Evolutionary conservation across 2,113 vertebrate genomes (phyloP), one percentile per base, ranked within the genome.

Genomic region (Mesoclemmys tuberculata): DNA sequence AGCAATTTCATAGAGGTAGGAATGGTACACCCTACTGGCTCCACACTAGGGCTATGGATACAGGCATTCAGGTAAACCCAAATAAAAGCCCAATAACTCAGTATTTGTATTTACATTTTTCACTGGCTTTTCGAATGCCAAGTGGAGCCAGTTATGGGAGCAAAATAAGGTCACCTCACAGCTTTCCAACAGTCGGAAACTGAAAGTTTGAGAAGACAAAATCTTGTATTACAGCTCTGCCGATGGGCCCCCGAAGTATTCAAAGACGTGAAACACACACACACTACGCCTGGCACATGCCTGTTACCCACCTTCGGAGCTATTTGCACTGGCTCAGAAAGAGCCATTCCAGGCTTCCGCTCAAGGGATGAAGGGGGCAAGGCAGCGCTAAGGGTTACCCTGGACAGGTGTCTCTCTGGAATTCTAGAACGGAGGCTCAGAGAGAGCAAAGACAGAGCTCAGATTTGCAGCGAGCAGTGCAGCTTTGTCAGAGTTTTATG

Each of bases 71-170:
- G 89, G 95, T 51, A 92, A 95, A 93, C 77, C 80, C 86, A 94
- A 96, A 96, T 96, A 97, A 97, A 61, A 97, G 93, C 88, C 97
- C 54, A 92, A 55, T 93, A 96, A 96, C 84, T 93, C 93, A 85
- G 68, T 35, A 64, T 74, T 41, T 74, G 68, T 41, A 85, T 85
- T 77, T 92, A 82, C 6, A 49, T 97, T 94, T 95, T 87, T 93
- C 48, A 90, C 93, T 5, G 90, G 58, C 87, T 96, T 94, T 48
- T 27, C 92, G 68, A 90, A 93, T n/a, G 94, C 85, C 82, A 85
- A 10, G 10, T 94, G 88, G 74, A 92, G 88, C 93, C 93, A 94
- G 92, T 16, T 22, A 38, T 2, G 0, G 64, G 52, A 96, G 90
- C 94, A 77, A 96, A 96, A 94, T 77, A 96, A 93, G 56, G 95